phyloP scores from a whole-genome alignment of 2,888 invertebrate species.

The Euphydryas editha region DNA sequence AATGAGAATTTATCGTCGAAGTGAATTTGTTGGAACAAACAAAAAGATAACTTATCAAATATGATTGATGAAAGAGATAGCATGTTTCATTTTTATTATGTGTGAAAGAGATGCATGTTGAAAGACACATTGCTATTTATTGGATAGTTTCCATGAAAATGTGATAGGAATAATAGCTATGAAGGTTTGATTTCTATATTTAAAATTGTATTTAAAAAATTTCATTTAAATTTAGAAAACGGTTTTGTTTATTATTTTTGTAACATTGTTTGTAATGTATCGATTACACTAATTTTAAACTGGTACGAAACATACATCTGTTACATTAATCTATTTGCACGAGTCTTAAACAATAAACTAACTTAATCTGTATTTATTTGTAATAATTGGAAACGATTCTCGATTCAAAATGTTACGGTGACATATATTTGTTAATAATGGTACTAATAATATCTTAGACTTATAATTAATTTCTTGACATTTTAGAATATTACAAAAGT shows the following conservation, averaged over 20 bases:
- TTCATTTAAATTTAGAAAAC: background rate
- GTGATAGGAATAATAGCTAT: conserved; percentile 9
- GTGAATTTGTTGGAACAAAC: conserved; percentile 41
- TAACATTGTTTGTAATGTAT: too few relatives aligned
- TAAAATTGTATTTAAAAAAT: conserved; percentile 1
- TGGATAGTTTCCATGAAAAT: conserved; percentile 22
- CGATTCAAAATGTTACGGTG: too few relatives aligned
- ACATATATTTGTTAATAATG: too few relatives aligned
- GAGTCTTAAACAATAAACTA: too few relatives aligned
- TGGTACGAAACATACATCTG: too few relatives aligned
- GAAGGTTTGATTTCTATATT: conserved; percentile 11
- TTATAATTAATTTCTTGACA: too few relatives aligned
- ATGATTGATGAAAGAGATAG: conserved; percentile 40
- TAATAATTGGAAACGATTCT: too few relatives aligned
- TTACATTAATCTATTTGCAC: too few relatives aligned
- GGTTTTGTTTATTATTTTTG: background rate
- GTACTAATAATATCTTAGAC: too few relatives aligned
- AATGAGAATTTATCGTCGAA: conserved; percentile 37
- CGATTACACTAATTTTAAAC: too few relatives aligned
- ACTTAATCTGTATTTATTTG: too few relatives aligned
- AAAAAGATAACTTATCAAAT: conserved; percentile 43
- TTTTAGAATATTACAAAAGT: background rate
- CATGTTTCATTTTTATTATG: conserved; percentile 9
- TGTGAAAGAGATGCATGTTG: conserved; percentile 29
- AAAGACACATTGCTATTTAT: conserved; percentile 22